phyloP scores from a whole-genome alignment of 2,797 vertebrate genomes.

The Caiman crocodilus region DNA sequence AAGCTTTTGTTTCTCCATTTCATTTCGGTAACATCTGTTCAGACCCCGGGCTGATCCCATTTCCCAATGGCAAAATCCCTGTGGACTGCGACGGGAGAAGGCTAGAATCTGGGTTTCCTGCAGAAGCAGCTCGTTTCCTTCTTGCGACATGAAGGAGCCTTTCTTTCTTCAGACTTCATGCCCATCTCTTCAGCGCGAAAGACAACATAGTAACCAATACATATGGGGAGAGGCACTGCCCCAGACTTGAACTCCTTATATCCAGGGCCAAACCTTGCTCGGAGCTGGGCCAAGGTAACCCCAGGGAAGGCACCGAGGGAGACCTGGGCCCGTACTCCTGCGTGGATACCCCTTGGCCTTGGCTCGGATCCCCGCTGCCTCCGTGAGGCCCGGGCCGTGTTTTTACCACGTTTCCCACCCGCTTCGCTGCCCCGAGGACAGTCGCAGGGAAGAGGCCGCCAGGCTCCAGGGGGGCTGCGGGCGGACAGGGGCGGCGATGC shows the following conservation, averaged over 20 bases:
- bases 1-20: constrained; percentile 3
- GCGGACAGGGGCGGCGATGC: not conserved
- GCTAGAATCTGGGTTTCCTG: not conserved
- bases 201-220: not conserved
- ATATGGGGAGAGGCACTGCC: not conserved
- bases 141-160: not conserved
- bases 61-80: not conserved
- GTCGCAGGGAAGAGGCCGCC: too few species aligned
- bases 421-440: too few species aligned
- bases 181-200: too few species aligned
- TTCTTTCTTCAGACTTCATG: not conserved
- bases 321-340: not conserved
- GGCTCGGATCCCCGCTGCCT: too few species aligned
- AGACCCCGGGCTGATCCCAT: not conserved
- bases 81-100: not conserved
- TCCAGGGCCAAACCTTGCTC: not conserved
- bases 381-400: not conserved
- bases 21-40: not conserved
- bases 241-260: not conserved
- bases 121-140: not conserved
- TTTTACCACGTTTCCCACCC: too few species aligned
- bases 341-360: not conserved
- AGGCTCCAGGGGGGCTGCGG: not conserved
- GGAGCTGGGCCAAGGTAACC: too few species aligned
- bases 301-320: not conserved